A percentile compares a stretch with the other conserved stretches of the same genome.
phyloP scores from a whole-genome alignment of 2,888 invertebrate species.

The Argyra leucocephala region DNA sequence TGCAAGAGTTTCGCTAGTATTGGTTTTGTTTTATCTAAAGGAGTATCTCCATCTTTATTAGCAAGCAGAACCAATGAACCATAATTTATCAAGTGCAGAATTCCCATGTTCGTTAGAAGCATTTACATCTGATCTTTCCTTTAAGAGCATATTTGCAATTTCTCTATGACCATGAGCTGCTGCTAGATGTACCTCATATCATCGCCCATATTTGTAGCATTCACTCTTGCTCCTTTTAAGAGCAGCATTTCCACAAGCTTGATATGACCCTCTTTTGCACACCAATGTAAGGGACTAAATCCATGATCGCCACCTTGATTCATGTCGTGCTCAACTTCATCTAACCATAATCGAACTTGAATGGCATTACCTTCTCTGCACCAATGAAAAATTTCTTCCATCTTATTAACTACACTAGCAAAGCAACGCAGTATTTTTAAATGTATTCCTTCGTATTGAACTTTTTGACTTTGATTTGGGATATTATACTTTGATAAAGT shows the following conservation, averaged over 20 bases:
- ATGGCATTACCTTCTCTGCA: conserved; percentile 96
- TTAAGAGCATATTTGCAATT: conserved; percentile 58
- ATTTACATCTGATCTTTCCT: conserved; percentile 75
- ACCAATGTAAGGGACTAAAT: conserved; percentile 98
- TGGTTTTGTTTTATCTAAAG: conserved; percentile 86
- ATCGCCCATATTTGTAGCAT: conserved; percentile 97
- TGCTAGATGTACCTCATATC: conserved; percentile 93
- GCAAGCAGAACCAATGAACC: conserved; percentile 87
- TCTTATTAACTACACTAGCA: too few species aligned
- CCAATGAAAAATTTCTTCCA: conserved; percentile 99
- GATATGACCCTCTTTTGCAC: conserved; percentile 88
- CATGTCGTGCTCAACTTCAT: conserved; percentile 99
- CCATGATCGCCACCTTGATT: conserved; percentile 99
- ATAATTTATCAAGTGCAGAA: conserved; percentile 79
- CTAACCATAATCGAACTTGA: conserved; percentile 97
- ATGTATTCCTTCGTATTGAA: too few species aligned
- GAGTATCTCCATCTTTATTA: conserved; percentile 93
- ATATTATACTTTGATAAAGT: too few species aligned
- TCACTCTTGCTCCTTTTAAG: conserved; percentile 84
- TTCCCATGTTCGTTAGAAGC: conserved; percentile 98
- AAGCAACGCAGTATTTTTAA: too few species aligned
- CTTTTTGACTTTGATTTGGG: too few species aligned
- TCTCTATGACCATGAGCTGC: conserved; percentile 93
- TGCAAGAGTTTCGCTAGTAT: conserved; percentile 59
- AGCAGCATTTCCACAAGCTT: conserved; percentile 93